These are phyloP conservation scores for Hemithea aestivaria DNA, from an alignment of 2,888 invertebrate genomes.

Conservation along the genomic window DNA sequence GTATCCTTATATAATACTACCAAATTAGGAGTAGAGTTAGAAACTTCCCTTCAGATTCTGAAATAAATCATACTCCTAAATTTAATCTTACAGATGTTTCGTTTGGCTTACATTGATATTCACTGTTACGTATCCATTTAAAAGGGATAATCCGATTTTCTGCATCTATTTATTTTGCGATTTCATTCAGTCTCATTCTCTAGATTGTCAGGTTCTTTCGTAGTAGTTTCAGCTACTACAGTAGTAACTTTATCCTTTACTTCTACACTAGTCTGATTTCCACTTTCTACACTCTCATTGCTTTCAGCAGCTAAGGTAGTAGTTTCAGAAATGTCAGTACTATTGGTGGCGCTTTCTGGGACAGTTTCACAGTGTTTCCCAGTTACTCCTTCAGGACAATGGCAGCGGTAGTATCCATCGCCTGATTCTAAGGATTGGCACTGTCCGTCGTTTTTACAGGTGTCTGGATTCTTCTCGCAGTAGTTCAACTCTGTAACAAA, in stretches of 20 bases:
- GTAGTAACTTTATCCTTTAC: slow-evolving; percentile 11
- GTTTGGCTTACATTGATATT: no score
- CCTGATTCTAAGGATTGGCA: slow-evolving; percentile 88
- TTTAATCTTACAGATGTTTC: no score
- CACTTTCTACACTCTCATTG: neutral
- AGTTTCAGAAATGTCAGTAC: slow-evolving; percentile 13
- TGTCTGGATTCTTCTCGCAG: slow-evolving; percentile 87
- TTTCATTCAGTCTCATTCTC: slow-evolving; percentile 60
- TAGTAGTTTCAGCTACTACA: slow-evolving; percentile 30
- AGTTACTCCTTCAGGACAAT: slow-evolving; percentile 85
- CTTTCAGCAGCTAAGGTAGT: slow-evolving; percentile 3
- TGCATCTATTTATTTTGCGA: no score
- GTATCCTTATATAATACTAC: no score
- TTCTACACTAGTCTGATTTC: neutral
- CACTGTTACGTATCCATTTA: no score
- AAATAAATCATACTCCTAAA: no score
- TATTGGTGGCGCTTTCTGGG: slow-evolving; percentile 40
- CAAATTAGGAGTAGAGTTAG: no score
- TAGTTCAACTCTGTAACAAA: slow-evolving; percentile 84
- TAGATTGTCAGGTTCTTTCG: slow-evolving; percentile 32
- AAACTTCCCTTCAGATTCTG: no score
- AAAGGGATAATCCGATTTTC: no score
- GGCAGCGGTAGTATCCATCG: slow-evolving; percentile 87
- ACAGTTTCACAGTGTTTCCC: slow-evolving; percentile 87
- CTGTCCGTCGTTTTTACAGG: slow-evolving; percentile 89